A percentile compares a stretch with the other conserved stretches of the same genome.
Conservation (phyloP, 2,113 vertebrate species). For the Okapia johnstoni region DNA sequence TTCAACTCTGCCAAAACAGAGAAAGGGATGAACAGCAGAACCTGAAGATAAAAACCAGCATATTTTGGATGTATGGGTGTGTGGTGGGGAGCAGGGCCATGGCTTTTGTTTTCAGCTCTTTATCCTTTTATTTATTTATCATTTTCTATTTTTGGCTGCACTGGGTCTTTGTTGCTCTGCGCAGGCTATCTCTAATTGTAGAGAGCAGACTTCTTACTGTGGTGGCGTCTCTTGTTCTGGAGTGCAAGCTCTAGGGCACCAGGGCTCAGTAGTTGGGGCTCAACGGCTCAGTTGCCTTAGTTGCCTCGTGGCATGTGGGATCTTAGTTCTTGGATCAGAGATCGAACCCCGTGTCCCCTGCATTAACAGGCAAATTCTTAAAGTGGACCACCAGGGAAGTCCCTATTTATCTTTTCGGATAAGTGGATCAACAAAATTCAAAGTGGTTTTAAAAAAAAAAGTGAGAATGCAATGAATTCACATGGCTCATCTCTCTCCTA, state of each 20-base stretch:
- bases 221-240: neutral
- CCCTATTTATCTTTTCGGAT: neutral
- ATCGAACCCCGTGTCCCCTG: neutral
- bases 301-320: neutral
- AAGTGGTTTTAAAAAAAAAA: neutral
- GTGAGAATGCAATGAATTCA: neutral
- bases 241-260: neutral
- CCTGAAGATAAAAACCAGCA: neutral
- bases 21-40: neutral
- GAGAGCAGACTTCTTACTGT: neutral
- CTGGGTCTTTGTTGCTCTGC: accelerated
- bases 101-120: neutral
- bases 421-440: neutral
- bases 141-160: neutral
- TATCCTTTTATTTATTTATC: neutral
- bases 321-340: neutral
- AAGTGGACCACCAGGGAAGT: neutral
- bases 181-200: neutral
- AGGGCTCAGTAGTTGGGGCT: neutral
- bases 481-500: neutral
- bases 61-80: neutral
- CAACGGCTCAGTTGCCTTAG: neutral
- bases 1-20: neutral
- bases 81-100: neutral
- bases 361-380: neutral